phyloP scores from a whole-genome alignment of 1,140 invertebrate species.

The Drosophila triauraria region DNA sequence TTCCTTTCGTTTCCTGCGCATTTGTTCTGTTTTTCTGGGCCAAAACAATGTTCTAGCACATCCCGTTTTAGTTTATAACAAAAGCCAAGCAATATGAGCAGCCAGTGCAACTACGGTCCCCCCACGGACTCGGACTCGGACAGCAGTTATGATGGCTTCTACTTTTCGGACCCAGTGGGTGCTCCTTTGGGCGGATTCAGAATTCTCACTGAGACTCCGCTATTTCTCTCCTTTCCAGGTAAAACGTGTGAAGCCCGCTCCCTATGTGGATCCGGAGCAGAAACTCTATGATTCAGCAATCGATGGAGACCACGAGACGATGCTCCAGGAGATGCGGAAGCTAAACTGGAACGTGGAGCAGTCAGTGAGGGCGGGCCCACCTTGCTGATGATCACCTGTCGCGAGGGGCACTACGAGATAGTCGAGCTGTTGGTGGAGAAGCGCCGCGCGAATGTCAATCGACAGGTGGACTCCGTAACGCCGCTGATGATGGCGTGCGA shows the following conservation, averaged over 20 bases:
- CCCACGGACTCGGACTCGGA: constrained; percentile 69
- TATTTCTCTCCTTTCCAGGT: constrained; percentile 3
- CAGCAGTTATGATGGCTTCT: constrained; percentile 77
- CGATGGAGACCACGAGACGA: constrained; percentile 30
- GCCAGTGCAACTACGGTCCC: constrained; percentile 42
- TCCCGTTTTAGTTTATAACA: constrained; percentile 8
- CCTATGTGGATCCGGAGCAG: constrained; percentile 38
- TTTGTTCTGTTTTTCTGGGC: too few relatives aligned
- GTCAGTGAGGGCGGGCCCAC: constrained; percentile 38
- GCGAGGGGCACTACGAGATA: constrained; percentile 58
- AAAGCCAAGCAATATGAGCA: constrained; percentile 27
- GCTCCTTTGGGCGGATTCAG: background rate
- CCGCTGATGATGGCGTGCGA: constrained; percentile 72
- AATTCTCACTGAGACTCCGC: background rate
- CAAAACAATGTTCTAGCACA: too few relatives aligned
- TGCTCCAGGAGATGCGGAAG: constrained; percentile 61
- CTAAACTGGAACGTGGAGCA: constrained; percentile 41
- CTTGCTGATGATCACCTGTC: constrained; percentile 64
- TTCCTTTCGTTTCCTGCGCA: constrained; percentile 16
- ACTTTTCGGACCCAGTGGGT: constrained; percentile 59
- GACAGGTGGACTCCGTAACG: constrained; percentile 64
- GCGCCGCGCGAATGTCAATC: constrained; percentile 62
- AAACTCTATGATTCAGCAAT: constrained; percentile 45
- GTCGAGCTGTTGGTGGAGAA: constrained; percentile 60
- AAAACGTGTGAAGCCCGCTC: constrained; percentile 20